Evolutionary conservation across 2,113 vertebrate species (phyloP).

Genomic region (Progne subis): DNA sequence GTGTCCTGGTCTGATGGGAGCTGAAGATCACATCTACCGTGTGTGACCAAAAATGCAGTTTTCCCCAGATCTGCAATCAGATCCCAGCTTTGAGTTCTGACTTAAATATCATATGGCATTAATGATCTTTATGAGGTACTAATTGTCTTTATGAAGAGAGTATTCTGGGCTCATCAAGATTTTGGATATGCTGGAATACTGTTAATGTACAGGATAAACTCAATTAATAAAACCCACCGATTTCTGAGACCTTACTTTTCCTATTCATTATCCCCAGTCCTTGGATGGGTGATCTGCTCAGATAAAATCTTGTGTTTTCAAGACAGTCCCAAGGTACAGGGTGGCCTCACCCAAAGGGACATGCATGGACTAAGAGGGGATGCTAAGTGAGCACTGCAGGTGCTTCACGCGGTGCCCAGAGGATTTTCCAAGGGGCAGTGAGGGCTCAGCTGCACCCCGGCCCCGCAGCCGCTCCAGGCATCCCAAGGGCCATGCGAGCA

Average conservation of each 20-base stretch:
- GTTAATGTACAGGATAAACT: background rate
- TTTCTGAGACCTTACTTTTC: conserved; percentile 16
- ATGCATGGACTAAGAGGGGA: background rate
- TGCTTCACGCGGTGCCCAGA: fast-evolving
- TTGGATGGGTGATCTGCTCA: background rate
- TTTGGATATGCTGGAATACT: background rate
- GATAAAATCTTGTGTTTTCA: background rate
- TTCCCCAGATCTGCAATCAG: background rate
- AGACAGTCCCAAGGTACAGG: background rate
- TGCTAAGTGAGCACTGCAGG: fast-evolving
- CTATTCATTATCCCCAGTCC: background rate
- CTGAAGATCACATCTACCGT: background rate
- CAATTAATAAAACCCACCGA: background rate
- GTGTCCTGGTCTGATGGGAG: background rate
- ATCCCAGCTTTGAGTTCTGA: background rate
- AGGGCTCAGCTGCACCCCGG: background rate
- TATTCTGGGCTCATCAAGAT: background rate
- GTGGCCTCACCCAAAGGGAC: background rate
- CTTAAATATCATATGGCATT: background rate
- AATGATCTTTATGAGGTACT: background rate
- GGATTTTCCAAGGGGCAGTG: background rate
- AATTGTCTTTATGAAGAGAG: background rate
- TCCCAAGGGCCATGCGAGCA: fast-evolving
- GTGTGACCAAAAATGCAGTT: background rate
- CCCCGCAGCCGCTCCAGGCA: background rate